These are phyloP conservation scores for Monoplex corrugatus DNA, from an alignment of 2,888 invertebrate genomes.

Conservation along the genomic window DNA sequence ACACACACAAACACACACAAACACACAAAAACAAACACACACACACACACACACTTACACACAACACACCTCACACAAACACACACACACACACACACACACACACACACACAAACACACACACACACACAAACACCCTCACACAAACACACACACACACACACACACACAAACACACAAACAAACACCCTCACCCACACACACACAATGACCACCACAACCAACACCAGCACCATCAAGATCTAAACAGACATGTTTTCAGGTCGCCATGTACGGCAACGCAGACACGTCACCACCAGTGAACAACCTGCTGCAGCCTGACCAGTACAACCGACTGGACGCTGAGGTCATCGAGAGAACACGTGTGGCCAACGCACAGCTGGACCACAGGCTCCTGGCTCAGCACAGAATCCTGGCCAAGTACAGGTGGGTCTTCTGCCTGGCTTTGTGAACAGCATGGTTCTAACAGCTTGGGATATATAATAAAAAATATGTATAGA, in stretches of 20 bases:
- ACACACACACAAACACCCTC: not conserved
- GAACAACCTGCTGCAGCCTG: conserved; percentile 72
- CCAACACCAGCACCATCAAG: not conserved
- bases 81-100: no score
- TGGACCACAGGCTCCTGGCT: conserved; percentile 62
- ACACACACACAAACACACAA: not conserved
- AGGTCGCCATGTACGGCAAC: conserved; percentile 42
- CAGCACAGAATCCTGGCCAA: conserved; percentile 68
- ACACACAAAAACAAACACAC: no score
- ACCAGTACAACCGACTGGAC: conserved; percentile 72
- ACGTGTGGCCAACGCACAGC: conserved; percentile 67
- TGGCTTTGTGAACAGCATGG: no score
- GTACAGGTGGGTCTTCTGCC: conserved; percentile 54
- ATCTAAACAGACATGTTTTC: not conserved
- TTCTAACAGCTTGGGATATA: no score
- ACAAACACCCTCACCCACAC: not conserved
- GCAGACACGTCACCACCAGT: conserved; percentile 64
- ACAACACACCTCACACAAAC: no score
- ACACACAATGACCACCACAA: not conserved
- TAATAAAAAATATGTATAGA: no score
- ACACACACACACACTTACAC: no score
- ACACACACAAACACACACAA: no score
- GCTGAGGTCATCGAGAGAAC: conserved; percentile 71
- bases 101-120: no score
- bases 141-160: not conserved